Conservation (phyloP, 92 coral and sea anemone genomes). For the Heliopora coerulea region DNA sequence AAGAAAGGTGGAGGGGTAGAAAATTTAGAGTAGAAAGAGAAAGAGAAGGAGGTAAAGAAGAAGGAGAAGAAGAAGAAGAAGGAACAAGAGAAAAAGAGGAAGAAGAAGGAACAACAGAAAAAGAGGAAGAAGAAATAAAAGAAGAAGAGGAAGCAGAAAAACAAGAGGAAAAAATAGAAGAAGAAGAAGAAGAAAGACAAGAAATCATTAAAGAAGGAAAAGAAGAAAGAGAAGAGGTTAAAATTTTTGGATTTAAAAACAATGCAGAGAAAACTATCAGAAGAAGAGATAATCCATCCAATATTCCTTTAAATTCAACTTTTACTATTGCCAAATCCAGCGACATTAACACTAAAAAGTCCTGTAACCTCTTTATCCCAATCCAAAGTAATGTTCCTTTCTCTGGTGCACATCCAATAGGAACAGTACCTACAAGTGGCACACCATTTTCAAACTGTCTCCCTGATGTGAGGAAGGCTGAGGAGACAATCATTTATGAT, state of each 20-base stretch:
- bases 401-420: no score
- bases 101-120: neutral
- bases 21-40: no score
- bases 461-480: neutral
- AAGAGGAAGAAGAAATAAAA: neutral
- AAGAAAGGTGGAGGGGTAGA: neutral
- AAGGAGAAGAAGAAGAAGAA: neutral
- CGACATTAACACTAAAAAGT: neutral
- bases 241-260: neutral
- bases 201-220: neutral
- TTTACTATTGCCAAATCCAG: neutral
- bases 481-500: slow-evolving; percentile 72
- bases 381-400: no score
- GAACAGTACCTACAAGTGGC: neutral
- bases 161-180: neutral
- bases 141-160: neutral
- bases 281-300: no score
- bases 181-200: neutral
- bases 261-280: no score
- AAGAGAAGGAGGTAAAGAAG: no score
- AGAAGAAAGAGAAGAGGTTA: neutral
- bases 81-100: neutral
- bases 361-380: no score
- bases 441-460: neutral
- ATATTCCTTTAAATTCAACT: neutral